Conservation (phyloP, 2,888 invertebrate species). For the Ophion obscuratus region DNA sequence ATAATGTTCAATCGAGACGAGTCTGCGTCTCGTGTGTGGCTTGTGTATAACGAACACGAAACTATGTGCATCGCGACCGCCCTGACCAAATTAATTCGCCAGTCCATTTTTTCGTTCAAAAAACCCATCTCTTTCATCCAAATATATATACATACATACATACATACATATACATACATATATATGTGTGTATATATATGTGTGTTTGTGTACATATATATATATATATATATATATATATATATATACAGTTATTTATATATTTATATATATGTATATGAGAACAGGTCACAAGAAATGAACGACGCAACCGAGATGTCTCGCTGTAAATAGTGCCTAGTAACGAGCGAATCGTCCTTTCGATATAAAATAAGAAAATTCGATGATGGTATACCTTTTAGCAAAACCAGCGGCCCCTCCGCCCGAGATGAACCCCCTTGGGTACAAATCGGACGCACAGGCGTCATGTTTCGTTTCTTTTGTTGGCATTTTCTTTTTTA, state of each 20-base stretch:
- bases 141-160: constrained; percentile 26
- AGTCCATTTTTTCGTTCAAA: constrained; percentile 68
- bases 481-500: neutral
- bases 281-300: constrained; percentile 40
- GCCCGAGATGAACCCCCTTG: neutral
- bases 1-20: constrained; percentile 71
- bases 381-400: constrained; percentile 14
- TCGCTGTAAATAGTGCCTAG: constrained; percentile 69
- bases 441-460: neutral
- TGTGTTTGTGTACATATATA: too few relatives aligned
- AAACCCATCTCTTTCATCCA: constrained; percentile 30
- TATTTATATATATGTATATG: constrained; percentile 22
- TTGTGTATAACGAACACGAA: constrained; percentile 67
- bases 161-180: constrained; percentile 34
- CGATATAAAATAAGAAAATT: constrained; percentile 59
- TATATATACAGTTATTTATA: constrained; percentile 2
- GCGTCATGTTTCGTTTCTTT: constrained; percentile 1
- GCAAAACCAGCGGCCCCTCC: neutral
- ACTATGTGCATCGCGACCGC: constrained; percentile 66
- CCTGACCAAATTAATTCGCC: constrained; percentile 71
- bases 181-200: constrained; percentile 7
- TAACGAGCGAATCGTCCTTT: constrained; percentile 60
- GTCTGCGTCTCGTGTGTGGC: constrained; percentile 65
- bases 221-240: too few relatives aligned
- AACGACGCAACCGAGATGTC: constrained; percentile 64